phyloP scores from a whole-genome alignment of 64 coral and sea anemone species.

The Stichodactyla mertensii region DNA sequence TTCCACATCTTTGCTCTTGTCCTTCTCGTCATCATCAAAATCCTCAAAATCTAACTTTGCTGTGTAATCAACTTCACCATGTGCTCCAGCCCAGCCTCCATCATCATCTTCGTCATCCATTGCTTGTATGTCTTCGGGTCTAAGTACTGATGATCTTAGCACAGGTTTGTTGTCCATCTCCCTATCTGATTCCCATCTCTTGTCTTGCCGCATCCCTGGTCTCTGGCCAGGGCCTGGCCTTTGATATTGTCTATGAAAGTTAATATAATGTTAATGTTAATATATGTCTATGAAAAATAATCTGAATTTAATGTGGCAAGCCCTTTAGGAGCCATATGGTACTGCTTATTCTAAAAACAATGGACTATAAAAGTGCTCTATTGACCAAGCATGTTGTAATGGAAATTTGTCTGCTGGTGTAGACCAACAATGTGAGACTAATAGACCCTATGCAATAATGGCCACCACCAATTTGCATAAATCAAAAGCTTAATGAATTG shows the following conservation, averaged over 20 bases:
- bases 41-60: conserved; percentile 98
- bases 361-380: no score
- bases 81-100: conserved; percentile 98
- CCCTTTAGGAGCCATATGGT: no score
- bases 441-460: no score
- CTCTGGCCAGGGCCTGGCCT: conserved; percentile 23
- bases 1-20: conserved; percentile 26
- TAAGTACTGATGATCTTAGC: conserved; percentile 65
- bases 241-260: neutral
- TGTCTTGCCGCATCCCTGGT: conserved; percentile 36
- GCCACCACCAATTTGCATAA: no score
- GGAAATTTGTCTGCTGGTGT: no score
- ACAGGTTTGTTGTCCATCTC: conserved; percentile 37
- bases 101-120: conserved; percentile 98
- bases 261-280: neutral
- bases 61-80: conserved; percentile 94
- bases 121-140: conserved; percentile 91
- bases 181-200: conserved; percentile 43
- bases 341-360: no score
- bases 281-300: neutral
- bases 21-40: conserved; percentile 83
- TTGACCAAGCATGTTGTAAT: no score
- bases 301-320: neutral
- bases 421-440: no score
- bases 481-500: no score